A percentile compares a stretch with the other conserved stretches of the same genome.
Evolutionary conservation across 2,888 invertebrate species (phyloP).

Genomic region (Pachliopta kotzebuea): DNA sequence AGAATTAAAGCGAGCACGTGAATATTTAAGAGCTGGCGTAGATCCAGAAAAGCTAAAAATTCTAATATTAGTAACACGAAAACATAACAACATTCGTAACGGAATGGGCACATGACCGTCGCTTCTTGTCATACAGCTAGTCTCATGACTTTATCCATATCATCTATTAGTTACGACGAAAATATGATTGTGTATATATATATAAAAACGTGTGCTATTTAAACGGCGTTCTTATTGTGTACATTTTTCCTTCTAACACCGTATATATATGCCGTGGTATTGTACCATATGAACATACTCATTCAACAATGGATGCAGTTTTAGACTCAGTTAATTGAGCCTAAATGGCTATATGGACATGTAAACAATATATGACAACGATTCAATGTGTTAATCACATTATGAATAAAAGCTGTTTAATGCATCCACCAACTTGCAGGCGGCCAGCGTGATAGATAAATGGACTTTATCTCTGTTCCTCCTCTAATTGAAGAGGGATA

Average conservation of each 20-base stretch:
- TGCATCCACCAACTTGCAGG: too few relatives aligned
- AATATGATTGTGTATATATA: neutral
- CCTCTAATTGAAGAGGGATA: too few relatives aligned
- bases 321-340: slow-evolving; percentile 9
- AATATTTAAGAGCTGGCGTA: slow-evolving; percentile 58
- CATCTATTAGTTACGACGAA: neutral
- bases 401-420: neutral
- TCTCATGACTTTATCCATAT: slow-evolving; percentile 38
- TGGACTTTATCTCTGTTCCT: too few relatives aligned
- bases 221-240: neutral
- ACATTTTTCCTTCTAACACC: neutral
- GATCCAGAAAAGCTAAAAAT: slow-evolving; percentile 70
- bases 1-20: slow-evolving; percentile 52
- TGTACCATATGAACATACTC: neutral
- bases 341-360: neutral
- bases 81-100: slow-evolving; percentile 61
- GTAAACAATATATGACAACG: slow-evolving; percentile 9
- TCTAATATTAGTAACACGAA: slow-evolving; percentile 72
- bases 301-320: neutral
- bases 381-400: neutral
- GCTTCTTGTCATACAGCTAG: slow-evolving; percentile 43
- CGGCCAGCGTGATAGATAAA: too few relatives aligned
- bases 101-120: slow-evolving; percentile 71
- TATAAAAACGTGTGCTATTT: neutral
- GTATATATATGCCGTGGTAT: neutral